Evolutionary conservation across 1,140 invertebrate genomes (phyloP), one percentile per base, ranked within the genome.

Genomic region (Caenorhabditis latens): DNA sequence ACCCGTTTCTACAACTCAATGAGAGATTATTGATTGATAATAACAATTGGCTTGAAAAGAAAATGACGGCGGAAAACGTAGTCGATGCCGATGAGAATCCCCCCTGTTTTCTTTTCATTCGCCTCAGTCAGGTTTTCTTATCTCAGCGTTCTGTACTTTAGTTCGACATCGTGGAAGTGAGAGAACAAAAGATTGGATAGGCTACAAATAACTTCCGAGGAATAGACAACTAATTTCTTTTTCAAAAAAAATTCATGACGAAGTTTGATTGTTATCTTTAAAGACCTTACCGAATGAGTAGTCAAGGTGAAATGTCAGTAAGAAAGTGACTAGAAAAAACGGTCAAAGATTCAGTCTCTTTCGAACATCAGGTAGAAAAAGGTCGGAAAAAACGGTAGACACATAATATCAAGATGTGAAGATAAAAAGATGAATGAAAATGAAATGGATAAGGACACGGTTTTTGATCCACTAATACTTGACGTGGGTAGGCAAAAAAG

Each of bases 41-140:
- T 46, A 79, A 48, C 40, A 71, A 71, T 71, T 48, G 42, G 43
- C 65, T 71, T 46, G 65, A n/a, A 71, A 43, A 71, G 42, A 46
- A 46, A 40, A 71, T 5, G 65, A 71, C 40, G 24, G 24, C 40
- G 65, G 42, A 19, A 16, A 71, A 71, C 61, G 61, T 24, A 32
- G 32, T 65, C 21, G 24, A 65, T 65, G 24, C 61, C 24, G 61
- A 32, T 32, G 61, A 32, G 61, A 63, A 63, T 71, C 42, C 42
- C 65, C 65, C 24, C 40, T 24, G 8, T 71, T 21, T 19, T 24
- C 24, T 65, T 24, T 40, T 11, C 21, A 71, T 40, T 16, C n/a
- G n/a, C n/a, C n/a, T n/a, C n/a, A n/a, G n/a, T n/a, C 65, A 71
- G 65, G 65, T 71, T 71, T 46, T 71, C 65, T 71, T 71, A 71